These are phyloP conservation scores for Drosophila acutilabella DNA, from an alignment of 2,888 invertebrate genomes.

Conservation along the genomic window DNA sequence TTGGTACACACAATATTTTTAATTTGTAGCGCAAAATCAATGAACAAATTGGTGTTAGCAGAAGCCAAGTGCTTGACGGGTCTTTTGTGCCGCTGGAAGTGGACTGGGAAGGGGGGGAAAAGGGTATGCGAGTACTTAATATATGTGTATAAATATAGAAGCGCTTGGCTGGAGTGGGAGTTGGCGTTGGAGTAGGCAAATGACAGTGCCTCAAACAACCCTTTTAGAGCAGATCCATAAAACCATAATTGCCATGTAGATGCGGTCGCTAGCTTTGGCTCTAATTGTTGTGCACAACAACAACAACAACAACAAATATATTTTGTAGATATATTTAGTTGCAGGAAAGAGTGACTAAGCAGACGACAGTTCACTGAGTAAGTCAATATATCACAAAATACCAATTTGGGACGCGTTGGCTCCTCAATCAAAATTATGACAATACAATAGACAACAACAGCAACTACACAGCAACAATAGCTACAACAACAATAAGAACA, in stretches of 20 bases:
- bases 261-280: constrained; percentile 33
- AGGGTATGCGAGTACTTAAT: constrained; percentile 13
- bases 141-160: constrained; percentile 17
- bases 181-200: constrained; percentile 39
- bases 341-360: constrained; percentile 67
- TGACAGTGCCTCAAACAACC: constrained; percentile 72
- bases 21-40: constrained; percentile 73
- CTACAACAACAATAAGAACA: constrained; percentile 27
- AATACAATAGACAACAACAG: constrained; percentile 62
- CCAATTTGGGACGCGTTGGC: constrained; percentile 71
- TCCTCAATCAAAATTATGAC: constrained; percentile 84
- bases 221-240: constrained; percentile 62
- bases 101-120: constrained; percentile 2
- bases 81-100: constrained; percentile 1
- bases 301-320: constrained; percentile 1
- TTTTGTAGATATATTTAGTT: not conserved
- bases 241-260: constrained; percentile 72
- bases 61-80: constrained; percentile 74
- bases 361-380: constrained; percentile 67
- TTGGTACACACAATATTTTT: constrained; percentile 64
- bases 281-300: constrained; percentile 56
- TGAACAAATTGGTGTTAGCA: constrained; percentile 81
- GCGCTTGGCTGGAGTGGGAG: not conserved
- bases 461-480: constrained; percentile 29
- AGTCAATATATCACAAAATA: constrained; percentile 81